Conservation (phyloP, 2,888 invertebrate genomes). For the Synergus itoensis region DNA sequence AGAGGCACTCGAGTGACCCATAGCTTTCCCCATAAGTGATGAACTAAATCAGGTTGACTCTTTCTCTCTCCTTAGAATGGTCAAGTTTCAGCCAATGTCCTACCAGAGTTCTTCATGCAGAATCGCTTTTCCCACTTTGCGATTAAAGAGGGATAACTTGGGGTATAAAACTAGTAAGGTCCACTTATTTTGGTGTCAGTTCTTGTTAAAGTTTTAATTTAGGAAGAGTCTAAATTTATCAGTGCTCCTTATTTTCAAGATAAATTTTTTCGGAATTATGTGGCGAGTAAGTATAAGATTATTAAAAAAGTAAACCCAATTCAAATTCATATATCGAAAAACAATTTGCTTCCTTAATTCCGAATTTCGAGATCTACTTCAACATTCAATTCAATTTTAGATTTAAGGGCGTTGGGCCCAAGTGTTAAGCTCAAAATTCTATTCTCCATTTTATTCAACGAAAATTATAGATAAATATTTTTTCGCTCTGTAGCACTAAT, state of each 20-base stretch:
- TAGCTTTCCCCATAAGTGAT: constrained; percentile 69
- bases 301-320: not conserved
- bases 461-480: too few relatives aligned
- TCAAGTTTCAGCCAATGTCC: constrained; percentile 70
- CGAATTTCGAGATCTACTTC: not conserved
- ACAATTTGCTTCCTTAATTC: not conserved
- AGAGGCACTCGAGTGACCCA: constrained; percentile 53
- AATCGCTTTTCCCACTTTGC: constrained; percentile 71
- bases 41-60: constrained; percentile 72
- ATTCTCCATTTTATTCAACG: too few relatives aligned
- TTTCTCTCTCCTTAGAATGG: constrained; percentile 71
- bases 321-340: not conserved
- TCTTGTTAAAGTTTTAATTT: constrained; percentile 62
- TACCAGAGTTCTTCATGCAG: constrained; percentile 61
- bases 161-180: constrained; percentile 72
- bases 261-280: constrained; percentile 55
- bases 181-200: constrained; percentile 66
- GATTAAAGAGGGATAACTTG: constrained; percentile 68
- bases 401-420: too few relatives aligned
- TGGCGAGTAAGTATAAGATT: constrained; percentile 62
- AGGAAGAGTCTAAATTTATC: constrained; percentile 46
- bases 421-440: too few relatives aligned
- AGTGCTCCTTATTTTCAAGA: constrained; percentile 45
- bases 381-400: not conserved
- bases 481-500: too few relatives aligned